These are phyloP conservation scores for Drosophila prosaltans DNA, from an alignment of 1,140 invertebrate species.

Conservation along the genomic window DNA sequence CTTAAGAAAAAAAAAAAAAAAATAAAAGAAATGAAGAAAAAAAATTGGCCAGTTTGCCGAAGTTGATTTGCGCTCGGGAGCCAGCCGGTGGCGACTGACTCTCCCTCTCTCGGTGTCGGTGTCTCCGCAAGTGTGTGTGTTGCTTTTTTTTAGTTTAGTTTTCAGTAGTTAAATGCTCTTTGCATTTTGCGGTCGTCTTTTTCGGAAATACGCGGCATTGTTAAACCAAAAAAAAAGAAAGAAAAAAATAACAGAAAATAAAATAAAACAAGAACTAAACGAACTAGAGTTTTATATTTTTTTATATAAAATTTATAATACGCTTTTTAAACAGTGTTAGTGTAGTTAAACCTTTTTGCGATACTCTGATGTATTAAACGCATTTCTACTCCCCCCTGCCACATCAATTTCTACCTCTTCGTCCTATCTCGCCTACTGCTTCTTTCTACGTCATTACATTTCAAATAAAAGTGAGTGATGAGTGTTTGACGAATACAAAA, in stretches of 20 bases:
- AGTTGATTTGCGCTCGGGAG: slow-evolving; percentile 2
- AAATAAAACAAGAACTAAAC: slow-evolving; percentile 34
- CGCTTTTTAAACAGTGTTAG: neutral
- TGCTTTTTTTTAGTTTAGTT: slow-evolving; percentile 39
- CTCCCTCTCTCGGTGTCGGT: slow-evolving; percentile 25
- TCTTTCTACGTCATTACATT: slow-evolving; percentile 18
- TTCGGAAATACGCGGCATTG: slow-evolving; percentile 72
- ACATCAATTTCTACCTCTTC: slow-evolving; percentile 1
- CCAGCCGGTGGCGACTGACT: slow-evolving; percentile 6
- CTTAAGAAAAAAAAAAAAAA: slow-evolving; percentile 1
- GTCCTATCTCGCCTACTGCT: neutral
- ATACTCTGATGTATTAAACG: slow-evolving; percentile 11
- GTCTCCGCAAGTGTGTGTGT: slow-evolving; percentile 45
- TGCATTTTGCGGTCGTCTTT: slow-evolving; percentile 75
- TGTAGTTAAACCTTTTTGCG: neutral
- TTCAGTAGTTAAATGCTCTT: slow-evolving; percentile 74
- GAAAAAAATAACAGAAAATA: slow-evolving; percentile 26
- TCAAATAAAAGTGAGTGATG: slow-evolving; percentile 20
- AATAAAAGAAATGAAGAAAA: neutral
- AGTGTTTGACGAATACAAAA: slow-evolving; percentile 15
- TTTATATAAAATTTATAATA: slow-evolving; percentile 5
- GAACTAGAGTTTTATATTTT: slow-evolving; percentile 31
- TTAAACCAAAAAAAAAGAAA: slow-evolving; percentile 51
- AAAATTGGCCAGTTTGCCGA: slow-evolving; percentile 3
- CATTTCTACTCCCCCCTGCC: neutral